These are phyloP conservation scores for Pemphredon lugubris DNA, from an alignment of 2,888 invertebrate species.

Conservation along the genomic window DNA sequence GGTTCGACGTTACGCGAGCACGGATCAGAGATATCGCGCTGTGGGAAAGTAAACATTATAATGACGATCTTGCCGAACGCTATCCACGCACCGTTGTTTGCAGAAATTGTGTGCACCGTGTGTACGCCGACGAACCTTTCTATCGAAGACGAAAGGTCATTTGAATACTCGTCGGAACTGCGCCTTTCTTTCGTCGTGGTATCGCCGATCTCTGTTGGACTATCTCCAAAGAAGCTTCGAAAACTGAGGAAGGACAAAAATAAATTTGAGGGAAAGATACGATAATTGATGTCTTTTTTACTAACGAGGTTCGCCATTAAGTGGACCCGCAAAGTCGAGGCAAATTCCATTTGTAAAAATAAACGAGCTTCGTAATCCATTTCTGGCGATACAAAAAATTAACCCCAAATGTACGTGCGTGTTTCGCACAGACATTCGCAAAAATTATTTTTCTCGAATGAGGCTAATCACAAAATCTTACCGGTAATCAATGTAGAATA, in stretches of 20 bases:
- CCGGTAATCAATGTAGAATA: too few species aligned
- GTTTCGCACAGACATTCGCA: background rate
- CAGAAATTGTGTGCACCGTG: conserved; percentile 5
- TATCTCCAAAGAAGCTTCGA: conserved; percentile 25
- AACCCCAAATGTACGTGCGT: too few species aligned
- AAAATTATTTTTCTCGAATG: too few species aligned
- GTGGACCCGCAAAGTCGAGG: background rate
- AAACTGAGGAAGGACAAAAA: conserved; percentile 31
- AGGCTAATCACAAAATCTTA: too few species aligned
- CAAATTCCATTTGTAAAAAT: too few species aligned
- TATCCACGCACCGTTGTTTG: conserved; percentile 29
- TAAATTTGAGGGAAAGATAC: conserved; percentile 21
- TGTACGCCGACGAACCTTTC: conserved; percentile 33
- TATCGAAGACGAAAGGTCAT: conserved; percentile 55
- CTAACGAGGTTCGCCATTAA: background rate
- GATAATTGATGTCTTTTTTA: background rate
- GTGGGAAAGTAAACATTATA: conserved; percentile 3
- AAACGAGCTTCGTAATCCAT: too few species aligned
- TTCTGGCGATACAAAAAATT: too few species aligned
- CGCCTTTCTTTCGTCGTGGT: conserved; percentile 23
- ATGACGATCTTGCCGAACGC: background rate
- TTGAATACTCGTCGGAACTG: conserved; percentile 23
- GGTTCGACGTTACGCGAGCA: too few species aligned
- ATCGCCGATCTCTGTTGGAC: conserved; percentile 20
- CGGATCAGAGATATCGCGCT: background rate